phyloP scores from a whole-genome alignment of 2,113 vertebrate species.

The Indicator indicator region DNA sequence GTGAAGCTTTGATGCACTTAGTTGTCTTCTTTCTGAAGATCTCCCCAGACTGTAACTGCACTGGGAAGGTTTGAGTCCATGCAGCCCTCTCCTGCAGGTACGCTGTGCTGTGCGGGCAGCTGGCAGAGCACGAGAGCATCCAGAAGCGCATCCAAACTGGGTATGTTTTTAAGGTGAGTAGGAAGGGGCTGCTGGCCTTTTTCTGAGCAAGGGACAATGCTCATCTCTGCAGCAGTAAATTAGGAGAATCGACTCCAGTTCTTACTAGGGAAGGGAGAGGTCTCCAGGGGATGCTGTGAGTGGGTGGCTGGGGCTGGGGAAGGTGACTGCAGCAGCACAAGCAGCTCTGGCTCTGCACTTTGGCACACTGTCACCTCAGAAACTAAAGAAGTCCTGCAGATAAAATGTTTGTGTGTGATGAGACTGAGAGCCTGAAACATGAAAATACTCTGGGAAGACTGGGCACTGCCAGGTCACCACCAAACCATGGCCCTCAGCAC shows the following conservation, averaged over 20 bases:
- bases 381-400: not conserved
- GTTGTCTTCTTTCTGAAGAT: not conserved
- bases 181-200: not conserved
- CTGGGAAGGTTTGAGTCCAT: not conserved
- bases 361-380: rapidly evolving
- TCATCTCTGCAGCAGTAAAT: not conserved
- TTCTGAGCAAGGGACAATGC: rapidly evolving
- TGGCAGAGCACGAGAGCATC: slow-evolving; percentile 77
- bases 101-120: slow-evolving; percentile 79
- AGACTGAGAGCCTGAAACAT: not conserved
- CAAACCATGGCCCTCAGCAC: not conserved
- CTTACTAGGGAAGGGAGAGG: rapidly evolving
- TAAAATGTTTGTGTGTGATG: not conserved
- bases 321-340: rapidly evolving
- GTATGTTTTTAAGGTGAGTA: slow-evolving; percentile 80
- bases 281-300: rapidly evolving
- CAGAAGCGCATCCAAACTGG: slow-evolving; percentile 79
- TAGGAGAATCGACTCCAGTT: not conserved
- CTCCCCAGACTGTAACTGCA: rapidly evolving
- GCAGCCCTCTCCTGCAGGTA: slow-evolving; percentile 61
- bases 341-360: not conserved
- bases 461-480: not conserved
- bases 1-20: not conserved
- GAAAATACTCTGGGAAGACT: no score
- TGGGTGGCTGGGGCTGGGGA: not conserved